phyloP scores from a whole-genome alignment of 2,113 vertebrate species.

The Cephalopterus ornatus region DNA sequence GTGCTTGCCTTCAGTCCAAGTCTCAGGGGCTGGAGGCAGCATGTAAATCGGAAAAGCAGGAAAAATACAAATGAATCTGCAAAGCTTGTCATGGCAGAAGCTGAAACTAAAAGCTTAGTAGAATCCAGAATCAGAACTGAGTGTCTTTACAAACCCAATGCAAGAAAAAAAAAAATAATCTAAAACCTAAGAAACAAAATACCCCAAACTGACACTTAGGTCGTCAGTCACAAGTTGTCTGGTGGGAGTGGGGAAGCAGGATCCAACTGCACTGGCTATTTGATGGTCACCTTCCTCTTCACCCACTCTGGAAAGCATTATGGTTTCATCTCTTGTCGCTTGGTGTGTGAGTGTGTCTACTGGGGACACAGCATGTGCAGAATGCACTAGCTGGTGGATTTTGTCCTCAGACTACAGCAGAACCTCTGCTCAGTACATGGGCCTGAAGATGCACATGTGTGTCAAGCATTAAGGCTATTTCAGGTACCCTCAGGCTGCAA shows the following conservation, averaged over 20 bases:
- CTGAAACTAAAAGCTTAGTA: neutral
- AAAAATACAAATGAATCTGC: neutral
- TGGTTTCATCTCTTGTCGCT: fast-evolving
- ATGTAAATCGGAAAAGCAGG: neutral
- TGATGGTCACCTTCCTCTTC: neutral
- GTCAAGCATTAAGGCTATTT: neutral
- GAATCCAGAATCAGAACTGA: neutral
- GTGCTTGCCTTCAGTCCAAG: neutral
- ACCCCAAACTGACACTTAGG: neutral
- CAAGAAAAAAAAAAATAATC: neutral
- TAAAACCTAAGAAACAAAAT: neutral
- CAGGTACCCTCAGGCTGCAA: neutral
- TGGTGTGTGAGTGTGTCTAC: neutral
- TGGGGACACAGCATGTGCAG: neutral
- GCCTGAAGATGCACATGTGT: neutral
- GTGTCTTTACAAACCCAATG: neutral
- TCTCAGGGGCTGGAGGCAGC: neutral
- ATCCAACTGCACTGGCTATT: neutral
- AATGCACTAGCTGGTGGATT: neutral
- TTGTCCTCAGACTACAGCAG: neutral
- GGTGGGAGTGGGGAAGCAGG: neutral
- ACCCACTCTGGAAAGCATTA: neutral
- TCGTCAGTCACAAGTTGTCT: neutral
- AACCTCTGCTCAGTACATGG: neutral
- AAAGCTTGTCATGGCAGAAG: neutral